Percentiles rank a stretch among this genome's conserved stretches.
phyloP scores from a whole-genome alignment of 2,797 vertebrate species.

The Xenopus petersii region DNA sequence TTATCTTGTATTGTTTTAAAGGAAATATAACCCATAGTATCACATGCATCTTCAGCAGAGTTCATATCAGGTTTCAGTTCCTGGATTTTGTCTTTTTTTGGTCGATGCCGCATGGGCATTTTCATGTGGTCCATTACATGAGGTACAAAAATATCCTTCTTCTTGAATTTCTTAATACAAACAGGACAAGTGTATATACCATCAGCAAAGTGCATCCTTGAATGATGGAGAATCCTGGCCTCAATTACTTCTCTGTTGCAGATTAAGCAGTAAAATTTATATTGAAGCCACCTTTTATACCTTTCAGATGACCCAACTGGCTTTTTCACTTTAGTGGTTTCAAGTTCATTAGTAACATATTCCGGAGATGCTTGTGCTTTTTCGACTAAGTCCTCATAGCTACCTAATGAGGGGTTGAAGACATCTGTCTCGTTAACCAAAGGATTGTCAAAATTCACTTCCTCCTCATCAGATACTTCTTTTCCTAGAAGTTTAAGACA shows the following conservation, averaged over 20 bases:
- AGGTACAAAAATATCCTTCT: slow-evolving; percentile 83
- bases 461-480: slow-evolving; percentile 72
- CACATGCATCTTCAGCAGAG: slow-evolving; percentile 54
- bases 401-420: slow-evolving; percentile 67
- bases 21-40: slow-evolving; percentile 72
- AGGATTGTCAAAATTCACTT: slow-evolving; percentile 69
- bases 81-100: slow-evolving; percentile 64
- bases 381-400: slow-evolving; percentile 66
- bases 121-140: slow-evolving; percentile 89
- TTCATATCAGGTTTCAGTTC: slow-evolving; percentile 24
- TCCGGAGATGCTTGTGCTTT: slow-evolving; percentile 64
- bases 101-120: slow-evolving; percentile 68
- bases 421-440: slow-evolving; percentile 68
- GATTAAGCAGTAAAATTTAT: slow-evolving; percentile 85
- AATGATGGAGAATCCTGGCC: slow-evolving; percentile 85
- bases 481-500: slow-evolving; percentile 84
- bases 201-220: slow-evolving; percentile 86
- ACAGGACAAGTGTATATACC: slow-evolving; percentile 84
- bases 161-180: slow-evolving; percentile 84
- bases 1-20: slow-evolving; percentile 88
- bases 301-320: slow-evolving; percentile 74
- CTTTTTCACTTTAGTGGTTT: slow-evolving; percentile 71
- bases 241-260: slow-evolving; percentile 87
- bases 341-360: slow-evolving; percentile 63
- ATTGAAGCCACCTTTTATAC: slow-evolving; percentile 79